Base-by-base conservation (phyloP, 2,113 vertebrate species). In the Pica pica region DNA sequence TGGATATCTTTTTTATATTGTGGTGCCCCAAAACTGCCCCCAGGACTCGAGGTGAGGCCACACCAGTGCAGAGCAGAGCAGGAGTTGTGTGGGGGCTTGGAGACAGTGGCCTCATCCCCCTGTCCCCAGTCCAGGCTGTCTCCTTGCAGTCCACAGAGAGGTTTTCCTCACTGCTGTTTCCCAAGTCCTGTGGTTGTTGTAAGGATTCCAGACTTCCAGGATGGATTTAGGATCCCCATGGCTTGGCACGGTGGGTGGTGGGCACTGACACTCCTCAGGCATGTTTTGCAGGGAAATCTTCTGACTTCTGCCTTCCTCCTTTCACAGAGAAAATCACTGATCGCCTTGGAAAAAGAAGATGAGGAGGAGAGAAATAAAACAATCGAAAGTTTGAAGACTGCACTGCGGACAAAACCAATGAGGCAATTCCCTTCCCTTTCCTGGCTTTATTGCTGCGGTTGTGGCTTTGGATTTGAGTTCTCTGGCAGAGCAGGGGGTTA, bases 341-440 rank as follows among this genome's bases (percentile, higher is more conserved):
- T 99, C 11, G 99, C 99, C 70, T 97, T 99, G 97, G 99, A 99
- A 90, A 99, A 99, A 78, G 99, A 99, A 93, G 99, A 99, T 0
- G 99, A 99, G 89, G 99, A 99, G 81, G 99, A 99, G 94, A 99
- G 99, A 79, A 99, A 99, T 95, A 99, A 99, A 98, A 99, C 99
- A 33, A 99, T 99, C 3, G 99, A 99, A 96, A 99, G 98, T 96
- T 97, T 99, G 94, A 99, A 99, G 98, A 99, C 99, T 0, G 99
- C 99, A 82, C 98, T 99, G 87, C 97, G 99, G 96, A 99, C 99
- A 2, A 99, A 99, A 95, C 99, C 99, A 14, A 99, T 99, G 99
- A 99, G 99, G 99, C 98, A 95, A 96, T 87, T 90, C 67, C 50
- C 46, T 95, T 90, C 49, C 8, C 4, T 79, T 94, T 81, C 50